A percentile compares a stretch with the other conserved stretches of the same genome.
phyloP scores from a whole-genome alignment of 1,140 invertebrate species.

The Orchesella cincta region DNA sequence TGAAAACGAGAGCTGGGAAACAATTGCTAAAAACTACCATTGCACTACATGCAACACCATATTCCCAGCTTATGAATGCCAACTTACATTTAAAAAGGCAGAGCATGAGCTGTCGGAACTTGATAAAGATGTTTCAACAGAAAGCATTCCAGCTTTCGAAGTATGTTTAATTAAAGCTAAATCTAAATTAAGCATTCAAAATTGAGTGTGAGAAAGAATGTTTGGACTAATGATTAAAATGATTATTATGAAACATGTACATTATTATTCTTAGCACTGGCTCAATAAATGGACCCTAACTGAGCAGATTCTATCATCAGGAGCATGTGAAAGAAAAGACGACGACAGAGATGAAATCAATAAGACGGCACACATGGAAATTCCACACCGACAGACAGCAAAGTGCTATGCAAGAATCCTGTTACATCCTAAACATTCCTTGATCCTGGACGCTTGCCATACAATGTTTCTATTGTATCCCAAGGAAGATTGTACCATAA shows the following conservation, averaged over 20 bases:
- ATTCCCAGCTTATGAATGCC: not conserved
- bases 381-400: not conserved
- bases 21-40: not conserved
- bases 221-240: not conserved
- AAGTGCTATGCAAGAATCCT: not conserved
- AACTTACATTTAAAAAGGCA: slow-evolving; percentile 29
- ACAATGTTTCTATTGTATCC: slow-evolving; percentile 40
- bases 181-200: not conserved
- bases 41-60: not conserved
- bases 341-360: not conserved
- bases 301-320: not conserved
- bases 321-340: not conserved
- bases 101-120: slow-evolving; percentile 37
- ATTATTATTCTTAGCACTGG: slow-evolving; percentile 32
- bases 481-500: slow-evolving; percentile 22
- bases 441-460: slow-evolving; percentile 44
- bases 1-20: not conserved
- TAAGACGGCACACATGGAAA: not conserved
- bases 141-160: slow-evolving; percentile 37
- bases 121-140: slow-evolving; percentile 35
- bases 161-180: not conserved
- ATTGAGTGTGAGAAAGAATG: not conserved
- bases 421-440: slow-evolving; percentile 41
- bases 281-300: slow-evolving; percentile 29
- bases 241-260: not conserved